A percentile compares a stretch with the other conserved stretches of the same genome.
phyloP scores from a whole-genome alignment of 2,888 invertebrate species.

The Neoascia interrupta region DNA sequence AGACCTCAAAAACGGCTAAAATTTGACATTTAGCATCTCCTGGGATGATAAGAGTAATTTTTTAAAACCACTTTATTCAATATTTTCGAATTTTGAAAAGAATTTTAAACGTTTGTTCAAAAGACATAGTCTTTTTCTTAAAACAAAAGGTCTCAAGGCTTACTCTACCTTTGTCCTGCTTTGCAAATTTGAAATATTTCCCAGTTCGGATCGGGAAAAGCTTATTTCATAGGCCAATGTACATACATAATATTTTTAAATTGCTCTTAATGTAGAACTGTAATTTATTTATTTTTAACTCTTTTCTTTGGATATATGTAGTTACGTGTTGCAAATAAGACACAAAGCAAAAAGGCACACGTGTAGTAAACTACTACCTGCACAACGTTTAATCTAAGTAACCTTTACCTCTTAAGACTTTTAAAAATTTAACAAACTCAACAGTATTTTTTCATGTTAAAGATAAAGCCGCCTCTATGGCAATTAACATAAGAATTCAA shows the following conservation, averaged over 20 bases:
- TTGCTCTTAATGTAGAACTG: no score
- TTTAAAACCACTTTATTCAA: no score
- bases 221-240: conserved; percentile 48
- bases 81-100: background rate
- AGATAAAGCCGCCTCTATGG: conserved; percentile 18
- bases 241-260: conserved; percentile 46
- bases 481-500: conserved; percentile 20
- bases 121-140: background rate
- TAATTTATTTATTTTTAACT: no score
- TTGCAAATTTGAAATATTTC: background rate
- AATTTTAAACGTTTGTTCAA: background rate
- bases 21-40: no score
- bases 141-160: background rate
- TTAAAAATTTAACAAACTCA: conserved; percentile 41
- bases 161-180: background rate
- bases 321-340: no score
- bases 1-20: no score
- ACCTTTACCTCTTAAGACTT: no score
- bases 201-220: background rate
- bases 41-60: no score
- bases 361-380: no score
- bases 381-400: no score
- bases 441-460: conserved; percentile 58
- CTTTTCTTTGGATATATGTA: no score
- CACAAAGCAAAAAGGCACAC: no score